These are phyloP conservation scores for Margaritifera margaritifera DNA, from an alignment of 2,888 invertebrate genomes.

Conservation along the genomic window DNA sequence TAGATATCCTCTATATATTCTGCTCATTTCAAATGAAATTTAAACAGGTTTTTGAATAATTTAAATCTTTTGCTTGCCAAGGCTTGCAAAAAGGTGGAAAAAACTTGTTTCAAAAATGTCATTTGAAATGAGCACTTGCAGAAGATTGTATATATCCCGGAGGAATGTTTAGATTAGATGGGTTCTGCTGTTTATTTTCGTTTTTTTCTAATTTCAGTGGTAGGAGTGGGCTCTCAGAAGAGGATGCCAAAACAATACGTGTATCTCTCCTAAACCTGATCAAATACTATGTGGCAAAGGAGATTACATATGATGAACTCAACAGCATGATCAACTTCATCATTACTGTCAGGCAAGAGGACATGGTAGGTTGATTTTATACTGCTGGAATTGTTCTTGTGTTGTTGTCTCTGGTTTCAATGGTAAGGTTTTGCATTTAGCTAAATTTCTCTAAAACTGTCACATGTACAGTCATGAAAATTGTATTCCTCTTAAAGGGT, in stretches of 20 bases:
- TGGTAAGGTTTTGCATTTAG: no score
- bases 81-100: neutral
- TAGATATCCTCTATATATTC: no score
- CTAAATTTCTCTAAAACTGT: no score
- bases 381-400: no score
- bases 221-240: conserved; percentile 61
- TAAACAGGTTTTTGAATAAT: no score
- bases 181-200: no score
- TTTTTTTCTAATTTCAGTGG: conserved; percentile 25
- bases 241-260: conserved; percentile 77
- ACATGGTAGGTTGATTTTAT: conserved; percentile 68
- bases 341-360: conserved; percentile 76
- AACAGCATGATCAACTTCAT: conserved; percentile 76
- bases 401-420: no score
- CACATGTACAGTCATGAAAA: no score
- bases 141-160: no score
- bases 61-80: neutral
- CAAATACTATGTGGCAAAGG: conserved; percentile 77
- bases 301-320: conserved; percentile 76
- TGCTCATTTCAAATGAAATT: neutral
- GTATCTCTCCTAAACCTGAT: conserved; percentile 77
- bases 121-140: no score
- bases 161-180: no score
- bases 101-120: neutral
- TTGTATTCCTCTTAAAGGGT: no score